A percentile compares a stretch with the other conserved stretches of the same genome.
These are phyloP conservation scores for Sebastes minor DNA, from an alignment of 2,797 vertebrate genomes.

Conservation along the genomic window DNA sequence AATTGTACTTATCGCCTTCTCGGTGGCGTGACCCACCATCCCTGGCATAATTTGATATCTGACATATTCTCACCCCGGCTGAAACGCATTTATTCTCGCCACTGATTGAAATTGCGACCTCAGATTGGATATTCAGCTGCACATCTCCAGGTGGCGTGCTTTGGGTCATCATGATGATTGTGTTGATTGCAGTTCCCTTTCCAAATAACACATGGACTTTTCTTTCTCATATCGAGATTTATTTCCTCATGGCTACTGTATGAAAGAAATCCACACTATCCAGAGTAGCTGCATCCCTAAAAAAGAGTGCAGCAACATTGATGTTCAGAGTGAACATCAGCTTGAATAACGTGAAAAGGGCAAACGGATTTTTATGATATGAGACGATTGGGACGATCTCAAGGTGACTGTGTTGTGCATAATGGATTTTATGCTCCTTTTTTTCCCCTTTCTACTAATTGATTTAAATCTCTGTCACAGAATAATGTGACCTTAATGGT, in stretches of 20 bases:
- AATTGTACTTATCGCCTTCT: conserved; percentile 76
- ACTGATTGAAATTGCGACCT: conserved; percentile 67
- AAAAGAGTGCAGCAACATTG: neutral
- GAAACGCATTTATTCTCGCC: conserved; percentile 49
- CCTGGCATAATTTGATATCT: conserved; percentile 75
- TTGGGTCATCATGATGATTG: conserved; percentile 38
- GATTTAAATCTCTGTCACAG: conserved; percentile 39
- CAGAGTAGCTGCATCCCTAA: neutral
- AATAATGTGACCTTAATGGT: conserved; percentile 62
- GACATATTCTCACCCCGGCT: conserved; percentile 53
- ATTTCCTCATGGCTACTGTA: conserved; percentile 12
- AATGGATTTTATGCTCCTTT: conserved; percentile 65
- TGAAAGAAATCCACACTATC: conserved; percentile 14
- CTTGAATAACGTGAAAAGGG: conserved; percentile 42
- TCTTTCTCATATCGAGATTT: conserved; percentile 1
- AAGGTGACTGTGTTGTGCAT: conserved; percentile 62
- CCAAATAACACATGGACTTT: conserved; percentile 32
- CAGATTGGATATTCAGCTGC: conserved; percentile 62
- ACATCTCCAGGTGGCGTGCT: conserved; percentile 29
- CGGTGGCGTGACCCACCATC: conserved; percentile 68
- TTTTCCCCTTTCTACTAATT: conserved; percentile 42
- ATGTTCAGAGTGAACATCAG: conserved; percentile 32
- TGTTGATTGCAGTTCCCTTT: conserved; percentile 23
- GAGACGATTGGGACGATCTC: conserved; percentile 32
- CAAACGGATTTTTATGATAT: conserved; percentile 34